Evolutionary conservation across 2,888 invertebrate species (phyloP).

Genomic region (Galerucella pusilla): DNA sequence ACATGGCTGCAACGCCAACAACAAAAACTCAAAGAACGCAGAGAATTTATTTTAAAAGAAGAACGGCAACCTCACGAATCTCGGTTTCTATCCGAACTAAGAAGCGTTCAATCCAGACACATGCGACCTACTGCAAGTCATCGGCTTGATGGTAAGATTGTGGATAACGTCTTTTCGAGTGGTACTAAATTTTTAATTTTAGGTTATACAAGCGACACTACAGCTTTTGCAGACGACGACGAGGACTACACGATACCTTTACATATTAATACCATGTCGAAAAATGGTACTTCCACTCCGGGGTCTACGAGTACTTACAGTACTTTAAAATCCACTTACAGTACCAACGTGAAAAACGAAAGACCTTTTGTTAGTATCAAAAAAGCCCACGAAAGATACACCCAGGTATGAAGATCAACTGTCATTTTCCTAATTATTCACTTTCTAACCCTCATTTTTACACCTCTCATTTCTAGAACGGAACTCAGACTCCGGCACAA

Average conservation of each 20-base stretch:
- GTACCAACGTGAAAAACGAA: constrained; percentile 64
- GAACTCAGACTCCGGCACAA: constrained; percentile 57
- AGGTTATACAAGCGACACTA: constrained; percentile 72
- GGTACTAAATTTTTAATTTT: not conserved
- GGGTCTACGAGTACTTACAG: constrained; percentile 48
- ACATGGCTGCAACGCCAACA: constrained; percentile 88
- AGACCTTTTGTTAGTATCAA: constrained; percentile 74
- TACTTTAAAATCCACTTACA: constrained; percentile 50
- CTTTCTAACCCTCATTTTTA: not conserved
- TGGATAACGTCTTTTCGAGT: too few species aligned
- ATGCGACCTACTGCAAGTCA: constrained; percentile 65
- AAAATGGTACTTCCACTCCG: constrained; percentile 53
- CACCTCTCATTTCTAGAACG: constrained; percentile 51
- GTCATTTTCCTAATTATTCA: not conserved
- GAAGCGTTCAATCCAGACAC: constrained; percentile 66
- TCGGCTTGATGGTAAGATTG: constrained; percentile 75
- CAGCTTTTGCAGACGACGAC: constrained; percentile 81
- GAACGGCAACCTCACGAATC: constrained; percentile 79
- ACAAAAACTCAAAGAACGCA: constrained; percentile 80
- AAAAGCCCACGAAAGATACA: constrained; percentile 66
- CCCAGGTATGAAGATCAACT: constrained; percentile 55
- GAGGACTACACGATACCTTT: constrained; percentile 78
- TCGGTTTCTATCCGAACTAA: constrained; percentile 70
- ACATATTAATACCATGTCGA: constrained; percentile 72
- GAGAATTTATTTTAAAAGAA: constrained; percentile 78